phyloP scores from a whole-genome alignment of 2,113 vertebrate species.

The Poeciliopsis turrubarensis region DNA sequence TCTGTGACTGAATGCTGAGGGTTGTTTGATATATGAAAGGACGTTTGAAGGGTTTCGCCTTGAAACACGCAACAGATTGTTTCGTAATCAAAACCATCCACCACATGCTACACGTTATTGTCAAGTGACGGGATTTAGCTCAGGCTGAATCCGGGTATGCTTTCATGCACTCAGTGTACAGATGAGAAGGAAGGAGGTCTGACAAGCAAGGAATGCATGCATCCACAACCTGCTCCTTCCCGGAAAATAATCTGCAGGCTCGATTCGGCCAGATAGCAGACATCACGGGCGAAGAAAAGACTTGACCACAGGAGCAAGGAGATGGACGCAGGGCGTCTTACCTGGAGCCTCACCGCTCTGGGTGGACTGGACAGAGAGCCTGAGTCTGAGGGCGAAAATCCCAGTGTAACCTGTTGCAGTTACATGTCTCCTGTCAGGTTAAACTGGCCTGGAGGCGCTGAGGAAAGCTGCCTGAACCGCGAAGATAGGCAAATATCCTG shows the following conservation, averaged over 20 bases:
- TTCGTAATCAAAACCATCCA: conserved; percentile 59
- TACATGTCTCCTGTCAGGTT: conserved; percentile 50
- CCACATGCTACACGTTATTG: conserved; percentile 8
- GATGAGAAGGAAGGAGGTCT: conserved; percentile 16
- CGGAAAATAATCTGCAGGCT: conserved; percentile 38
- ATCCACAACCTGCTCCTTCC: conserved; percentile 16
- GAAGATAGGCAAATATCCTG: conserved; percentile 13
- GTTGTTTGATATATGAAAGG: conserved; percentile 53
- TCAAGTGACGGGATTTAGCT: conserved; percentile 13
- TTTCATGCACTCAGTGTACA: conserved; percentile 11
- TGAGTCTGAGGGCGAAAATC: conserved; percentile 52
- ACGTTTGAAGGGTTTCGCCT: conserved; percentile 55
- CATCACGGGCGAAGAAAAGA: conserved; percentile 21
- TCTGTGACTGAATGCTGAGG: conserved; percentile 35
- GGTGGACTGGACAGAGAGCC: conserved; percentile 69
- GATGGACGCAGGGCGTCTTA: conserved; percentile 28
- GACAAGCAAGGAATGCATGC: background rate
- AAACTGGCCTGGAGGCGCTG: conserved; percentile 56
- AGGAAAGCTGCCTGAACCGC: conserved; percentile 26
- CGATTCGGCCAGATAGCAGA: conserved; percentile 23
- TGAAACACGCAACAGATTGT: conserved; percentile 46
- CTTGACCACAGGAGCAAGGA: conserved; percentile 46
- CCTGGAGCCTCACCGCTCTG: conserved; percentile 41
- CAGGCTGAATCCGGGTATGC: background rate
- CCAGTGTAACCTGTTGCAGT: conserved; percentile 63